Conservation (phyloP, 1,140 invertebrate genomes). For the Lordiphosa collinella region DNA sequence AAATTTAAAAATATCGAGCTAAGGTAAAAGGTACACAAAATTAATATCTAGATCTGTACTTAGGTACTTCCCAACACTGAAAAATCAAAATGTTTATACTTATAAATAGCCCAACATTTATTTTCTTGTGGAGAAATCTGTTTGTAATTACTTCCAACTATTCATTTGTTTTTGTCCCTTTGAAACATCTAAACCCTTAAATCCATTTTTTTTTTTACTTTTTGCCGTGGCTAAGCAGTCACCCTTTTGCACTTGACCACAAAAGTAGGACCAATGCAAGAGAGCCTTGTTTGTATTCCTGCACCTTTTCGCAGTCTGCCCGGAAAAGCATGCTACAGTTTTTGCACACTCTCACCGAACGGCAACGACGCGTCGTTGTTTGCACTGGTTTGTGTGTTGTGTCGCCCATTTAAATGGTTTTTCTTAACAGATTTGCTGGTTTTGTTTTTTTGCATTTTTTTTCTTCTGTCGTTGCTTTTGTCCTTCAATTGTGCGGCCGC, state of each 20-base stretch:
- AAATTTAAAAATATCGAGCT: no score
- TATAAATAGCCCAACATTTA: no score
- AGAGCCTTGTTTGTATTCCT: background rate
- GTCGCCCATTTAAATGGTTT: slow-evolving; percentile 66
- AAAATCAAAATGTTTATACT: no score
- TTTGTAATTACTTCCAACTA: no score
- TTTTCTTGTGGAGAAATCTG: no score
- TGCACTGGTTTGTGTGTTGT: slow-evolving; percentile 17
- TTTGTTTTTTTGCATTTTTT: slow-evolving; percentile 11
- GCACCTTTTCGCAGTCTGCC: slow-evolving; percentile 13
- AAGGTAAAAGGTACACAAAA: no score
- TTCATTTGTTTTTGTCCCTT: no score
- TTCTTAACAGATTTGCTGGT: slow-evolving; percentile 67
- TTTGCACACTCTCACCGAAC: slow-evolving; percentile 9
- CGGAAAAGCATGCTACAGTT: slow-evolving; percentile 35
- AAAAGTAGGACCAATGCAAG: background rate
- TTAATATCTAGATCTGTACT: no score
- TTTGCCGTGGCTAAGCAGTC: background rate
- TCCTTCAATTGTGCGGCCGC: slow-evolving; percentile 34
- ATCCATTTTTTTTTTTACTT: no score
- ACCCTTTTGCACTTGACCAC: background rate
- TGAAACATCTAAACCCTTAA: no score
- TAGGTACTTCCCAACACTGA: no score
- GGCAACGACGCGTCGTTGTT: background rate
- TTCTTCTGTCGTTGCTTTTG: slow-evolving; percentile 30